A percentile compares a stretch with the other conserved stretches of the same genome.
Conservation (phyloP, 2,888 invertebrate genomes). For the Heliconius erato region DNA sequence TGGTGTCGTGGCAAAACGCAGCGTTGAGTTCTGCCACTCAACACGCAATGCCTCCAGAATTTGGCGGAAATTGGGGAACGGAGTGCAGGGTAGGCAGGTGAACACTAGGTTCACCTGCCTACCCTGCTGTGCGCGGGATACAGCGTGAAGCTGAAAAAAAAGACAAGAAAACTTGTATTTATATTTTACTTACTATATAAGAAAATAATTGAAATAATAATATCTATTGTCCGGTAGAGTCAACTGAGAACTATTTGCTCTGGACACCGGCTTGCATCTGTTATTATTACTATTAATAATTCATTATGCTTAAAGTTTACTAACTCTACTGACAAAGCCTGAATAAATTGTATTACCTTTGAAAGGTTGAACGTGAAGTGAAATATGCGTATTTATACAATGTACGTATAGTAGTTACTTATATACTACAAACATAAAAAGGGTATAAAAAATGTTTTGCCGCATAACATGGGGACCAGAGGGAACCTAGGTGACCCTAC, state of each 20-base stretch:
- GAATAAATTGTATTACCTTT: constrained; percentile 13
- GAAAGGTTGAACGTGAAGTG: not conserved
- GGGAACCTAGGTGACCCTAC: too few relatives aligned
- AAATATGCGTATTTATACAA: not conserved
- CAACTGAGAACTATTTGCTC: constrained; percentile 40
- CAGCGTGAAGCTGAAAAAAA: too few relatives aligned
- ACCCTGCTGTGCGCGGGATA: too few relatives aligned
- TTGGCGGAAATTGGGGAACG: too few relatives aligned
- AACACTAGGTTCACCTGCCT: too few relatives aligned
- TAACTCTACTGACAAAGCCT: not conserved
- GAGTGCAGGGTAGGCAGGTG: too few relatives aligned
- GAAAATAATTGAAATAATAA: constrained; percentile 27
- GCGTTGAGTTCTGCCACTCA: too few relatives aligned
- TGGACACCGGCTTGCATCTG: constrained; percentile 22
- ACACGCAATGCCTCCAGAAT: too few relatives aligned
- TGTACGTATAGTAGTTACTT: not conserved
- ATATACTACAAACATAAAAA: not conserved
- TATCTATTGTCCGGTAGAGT: constrained; percentile 36
- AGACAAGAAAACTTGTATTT: too few relatives aligned
- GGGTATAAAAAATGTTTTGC: not conserved
- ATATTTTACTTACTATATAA: constrained; percentile 20
- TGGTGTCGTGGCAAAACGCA: too few relatives aligned
- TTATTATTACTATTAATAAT: constrained; percentile 12
- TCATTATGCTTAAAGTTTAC: constrained; percentile 8
- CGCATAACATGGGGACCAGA: too few relatives aligned